Percentiles rank a stretch among this genome's conserved stretches.
phyloP scores from a whole-genome alignment of 35 echinoderm and acorn worm genomes.

The Lytechinus variegatus region DNA sequence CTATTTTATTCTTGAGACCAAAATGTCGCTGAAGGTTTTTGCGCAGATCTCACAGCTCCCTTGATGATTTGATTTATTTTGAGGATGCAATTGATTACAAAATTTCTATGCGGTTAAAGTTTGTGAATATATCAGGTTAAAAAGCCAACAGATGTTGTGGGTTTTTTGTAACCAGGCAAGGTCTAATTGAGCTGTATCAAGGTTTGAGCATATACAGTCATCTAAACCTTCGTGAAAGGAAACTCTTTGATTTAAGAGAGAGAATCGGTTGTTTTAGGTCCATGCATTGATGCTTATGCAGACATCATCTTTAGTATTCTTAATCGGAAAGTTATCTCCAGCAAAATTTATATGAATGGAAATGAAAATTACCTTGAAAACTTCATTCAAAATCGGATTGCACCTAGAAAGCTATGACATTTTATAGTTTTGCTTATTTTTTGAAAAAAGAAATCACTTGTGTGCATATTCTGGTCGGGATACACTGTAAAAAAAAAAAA shows the following conservation, averaged over 20 bases:
- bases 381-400: no score
- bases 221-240: neutral
- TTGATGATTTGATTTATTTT: neutral
- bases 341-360: no score
- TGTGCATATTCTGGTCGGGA: no score
- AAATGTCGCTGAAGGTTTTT: no score
- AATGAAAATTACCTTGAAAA: no score
- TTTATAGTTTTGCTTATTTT: no score
- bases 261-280: neutral
- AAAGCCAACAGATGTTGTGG: neutral
- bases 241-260: neutral
- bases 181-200: neutral
- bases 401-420: no score
- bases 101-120: neutral
- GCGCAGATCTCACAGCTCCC: no score
- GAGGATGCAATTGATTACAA: slow-evolving; percentile 3
- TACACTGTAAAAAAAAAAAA: no score
- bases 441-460: no score
- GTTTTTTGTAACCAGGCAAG: neutral
- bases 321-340: neutral
- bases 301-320: neutral
- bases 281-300: neutral
- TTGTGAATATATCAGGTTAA: neutral
- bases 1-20: no score
- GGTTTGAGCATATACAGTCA: neutral